Evolutionary conservation across 1,140 invertebrate genomes (phyloP).

Genomic region (Caenorhabditis inopinata): DNA sequence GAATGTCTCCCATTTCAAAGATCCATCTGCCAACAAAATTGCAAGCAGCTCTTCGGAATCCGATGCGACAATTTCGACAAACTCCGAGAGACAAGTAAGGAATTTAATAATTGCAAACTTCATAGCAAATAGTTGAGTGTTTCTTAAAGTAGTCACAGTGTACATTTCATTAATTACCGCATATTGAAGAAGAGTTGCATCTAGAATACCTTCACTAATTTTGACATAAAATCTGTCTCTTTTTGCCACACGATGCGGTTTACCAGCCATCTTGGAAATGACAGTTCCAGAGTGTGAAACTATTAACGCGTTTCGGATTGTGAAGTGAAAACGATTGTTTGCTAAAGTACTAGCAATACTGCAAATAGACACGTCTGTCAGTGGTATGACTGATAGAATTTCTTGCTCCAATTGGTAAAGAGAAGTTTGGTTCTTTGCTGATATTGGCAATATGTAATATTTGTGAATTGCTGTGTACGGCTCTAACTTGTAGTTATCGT

Average conservation of each 20-base stretch:
- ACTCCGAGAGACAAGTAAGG: background rate
- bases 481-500: background rate
- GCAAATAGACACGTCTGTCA: background rate
- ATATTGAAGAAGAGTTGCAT: background rate
- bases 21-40: background rate
- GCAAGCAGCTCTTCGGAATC: background rate
- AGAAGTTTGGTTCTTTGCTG: constrained; percentile 32
- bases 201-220: background rate
- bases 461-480: constrained; percentile 10
- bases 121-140: constrained; percentile 1
- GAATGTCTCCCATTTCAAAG: background rate
- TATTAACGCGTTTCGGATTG: background rate
- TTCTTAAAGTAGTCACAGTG: background rate
- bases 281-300: background rate
- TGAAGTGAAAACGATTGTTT: constrained; percentile 6
- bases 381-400: background rate
- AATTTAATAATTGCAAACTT: constrained; percentile 18
- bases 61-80: background rate
- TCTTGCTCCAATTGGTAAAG: constrained; percentile 10
- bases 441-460: constrained; percentile 30
- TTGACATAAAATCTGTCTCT: background rate
- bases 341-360: constrained; percentile 3
- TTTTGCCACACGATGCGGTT: background rate
- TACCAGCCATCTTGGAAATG: background rate
- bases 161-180: background rate